phyloP scores from a whole-genome alignment of 1,140 invertebrate genomes.

The Panagrolaimus sp. region DNA sequence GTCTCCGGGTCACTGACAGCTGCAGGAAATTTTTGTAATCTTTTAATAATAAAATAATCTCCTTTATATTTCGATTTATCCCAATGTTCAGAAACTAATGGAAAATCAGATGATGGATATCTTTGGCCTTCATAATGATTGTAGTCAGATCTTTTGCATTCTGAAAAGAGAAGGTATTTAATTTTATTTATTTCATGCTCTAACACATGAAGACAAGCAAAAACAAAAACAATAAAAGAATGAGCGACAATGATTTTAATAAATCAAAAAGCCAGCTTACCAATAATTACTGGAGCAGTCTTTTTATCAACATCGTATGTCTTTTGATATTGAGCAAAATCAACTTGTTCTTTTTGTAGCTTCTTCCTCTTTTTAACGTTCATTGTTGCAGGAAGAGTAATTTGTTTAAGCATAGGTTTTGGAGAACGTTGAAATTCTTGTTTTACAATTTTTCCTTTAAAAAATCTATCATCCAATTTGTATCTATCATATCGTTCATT shows the following conservation, averaged over 20 bases:
- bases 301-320: conserved; percentile 1
- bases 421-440: background rate
- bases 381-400: background rate
- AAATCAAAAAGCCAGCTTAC: background rate
- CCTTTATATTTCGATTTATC: conserved; percentile 8
- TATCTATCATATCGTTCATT: background rate
- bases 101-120: conserved; percentile 8
- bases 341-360: background rate
- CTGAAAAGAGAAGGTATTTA: background rate
- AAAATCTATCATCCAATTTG: background rate
- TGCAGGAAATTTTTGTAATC: conserved; percentile 1
- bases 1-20: background rate
- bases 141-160: conserved; percentile 13
- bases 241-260: no score
- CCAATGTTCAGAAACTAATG: conserved; percentile 12
- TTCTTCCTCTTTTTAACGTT: background rate
- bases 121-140: conserved; percentile 16
- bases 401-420: background rate
- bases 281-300: background rate
- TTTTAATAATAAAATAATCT: conserved; percentile 13
- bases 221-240: no score
- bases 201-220: background rate
- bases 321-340: background rate
- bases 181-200: no score
- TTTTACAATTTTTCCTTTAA: background rate